Evolutionary conservation across 2,888 invertebrate species (phyloP).

Genomic region (Spilarctia lutea): DNA sequence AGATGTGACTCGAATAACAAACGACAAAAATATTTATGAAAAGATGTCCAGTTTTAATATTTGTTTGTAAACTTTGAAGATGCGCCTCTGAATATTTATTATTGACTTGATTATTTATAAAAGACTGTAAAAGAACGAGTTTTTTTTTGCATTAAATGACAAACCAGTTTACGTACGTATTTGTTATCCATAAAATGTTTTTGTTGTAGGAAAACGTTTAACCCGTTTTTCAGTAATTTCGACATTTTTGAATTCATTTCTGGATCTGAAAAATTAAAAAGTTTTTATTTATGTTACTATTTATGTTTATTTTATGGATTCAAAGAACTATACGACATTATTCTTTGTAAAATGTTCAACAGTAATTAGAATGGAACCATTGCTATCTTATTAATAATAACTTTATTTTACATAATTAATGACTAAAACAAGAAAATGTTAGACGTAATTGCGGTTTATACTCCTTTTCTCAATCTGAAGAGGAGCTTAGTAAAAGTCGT

Average conservation of each 20-base stretch:
- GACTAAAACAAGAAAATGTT: not conserved
- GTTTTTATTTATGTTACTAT: too few relatives aligned
- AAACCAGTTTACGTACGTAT: not conserved
- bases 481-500: too few relatives aligned
- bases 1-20: slow-evolving; percentile 4
- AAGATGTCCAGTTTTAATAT: slow-evolving; percentile 5
- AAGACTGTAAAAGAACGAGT: not conserved
- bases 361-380: not conserved
- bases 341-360: too few relatives aligned
- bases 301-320: too few relatives aligned
- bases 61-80: slow-evolving; percentile 7
- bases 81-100: slow-evolving; percentile 4
- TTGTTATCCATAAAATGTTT: not conserved
- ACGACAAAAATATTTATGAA: not conserved
- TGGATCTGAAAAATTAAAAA: too few relatives aligned
- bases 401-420: not conserved
- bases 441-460: not conserved
- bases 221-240: not conserved
- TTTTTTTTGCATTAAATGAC: not conserved
- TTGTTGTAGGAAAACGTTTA: not conserved
- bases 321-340: too few relatives aligned
- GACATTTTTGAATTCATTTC: too few relatives aligned
- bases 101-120: not conserved
- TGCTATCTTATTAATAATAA: not conserved
- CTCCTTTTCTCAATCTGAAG: not conserved